Percentiles rank a stretch among this genome's conserved stretches.
phyloP scores from a whole-genome alignment of 2,113 vertebrate species.

The Rallus limicola region DNA sequence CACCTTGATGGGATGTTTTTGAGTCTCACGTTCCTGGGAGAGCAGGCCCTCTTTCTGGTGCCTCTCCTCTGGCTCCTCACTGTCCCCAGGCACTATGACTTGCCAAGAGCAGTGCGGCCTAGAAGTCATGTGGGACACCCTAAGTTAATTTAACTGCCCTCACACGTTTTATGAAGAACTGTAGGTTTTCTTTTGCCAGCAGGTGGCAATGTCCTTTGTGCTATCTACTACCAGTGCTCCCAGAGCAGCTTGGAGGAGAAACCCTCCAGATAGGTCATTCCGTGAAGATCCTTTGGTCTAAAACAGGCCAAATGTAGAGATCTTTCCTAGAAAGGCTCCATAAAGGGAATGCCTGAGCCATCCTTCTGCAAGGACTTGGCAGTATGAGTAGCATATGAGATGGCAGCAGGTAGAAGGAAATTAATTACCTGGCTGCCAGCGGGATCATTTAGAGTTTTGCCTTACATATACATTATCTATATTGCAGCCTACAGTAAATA shows the following conservation, averaged over 20 bases:
- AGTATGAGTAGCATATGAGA: not conserved
- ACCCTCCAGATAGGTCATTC: not conserved
- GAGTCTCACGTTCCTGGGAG: not conserved
- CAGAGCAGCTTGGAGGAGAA: not conserved
- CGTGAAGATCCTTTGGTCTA: not conserved
- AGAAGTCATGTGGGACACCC: not conserved
- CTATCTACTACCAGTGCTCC: not conserved
- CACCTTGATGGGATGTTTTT: not conserved
- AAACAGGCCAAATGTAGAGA: not conserved
- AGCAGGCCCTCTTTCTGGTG: not conserved
- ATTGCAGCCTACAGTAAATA: not conserved
- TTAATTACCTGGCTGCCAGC: fast-evolving
- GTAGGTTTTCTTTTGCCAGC: not conserved
- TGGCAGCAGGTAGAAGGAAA: not conserved
- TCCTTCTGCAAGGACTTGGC: not conserved
- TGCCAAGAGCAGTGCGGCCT: not conserved
- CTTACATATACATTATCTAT: not conserved
- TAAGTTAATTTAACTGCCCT: not conserved
- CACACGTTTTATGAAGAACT: no score
- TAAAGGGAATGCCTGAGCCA: not conserved
- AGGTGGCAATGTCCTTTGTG: conserved; percentile 52
- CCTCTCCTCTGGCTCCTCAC: not conserved
- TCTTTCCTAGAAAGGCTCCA: not conserved
- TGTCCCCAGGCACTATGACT: not conserved
- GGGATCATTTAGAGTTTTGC: not conserved